Evolutionary conservation across 2,888 invertebrate genomes (phyloP).

Genomic region (Nematopogon swammerdamellus): DNA sequence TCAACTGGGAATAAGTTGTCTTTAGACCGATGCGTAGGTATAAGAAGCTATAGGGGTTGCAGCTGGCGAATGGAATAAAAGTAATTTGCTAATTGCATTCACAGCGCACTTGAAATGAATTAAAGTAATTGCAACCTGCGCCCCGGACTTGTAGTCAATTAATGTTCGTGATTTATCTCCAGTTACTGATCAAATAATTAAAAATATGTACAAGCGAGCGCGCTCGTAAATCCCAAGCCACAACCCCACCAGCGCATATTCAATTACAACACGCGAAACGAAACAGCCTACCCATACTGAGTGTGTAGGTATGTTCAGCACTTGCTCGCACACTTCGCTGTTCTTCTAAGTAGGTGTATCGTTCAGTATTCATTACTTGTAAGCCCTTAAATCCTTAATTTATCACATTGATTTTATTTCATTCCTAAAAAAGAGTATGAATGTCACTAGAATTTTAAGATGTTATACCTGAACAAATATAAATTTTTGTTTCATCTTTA

Average conservation of each 20-base stretch:
- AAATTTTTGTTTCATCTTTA: too few species aligned
- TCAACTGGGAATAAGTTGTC: too few species aligned
- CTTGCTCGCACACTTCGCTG: too few species aligned
- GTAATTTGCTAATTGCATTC: conserved; percentile 31
- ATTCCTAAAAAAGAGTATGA: too few species aligned
- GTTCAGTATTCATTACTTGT: too few species aligned
- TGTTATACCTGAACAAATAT: too few species aligned
- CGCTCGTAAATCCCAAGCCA: conserved; percentile 27
- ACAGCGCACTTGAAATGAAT: conserved; percentile 31
- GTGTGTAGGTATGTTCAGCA: neutral
- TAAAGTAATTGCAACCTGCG: conserved; percentile 37
- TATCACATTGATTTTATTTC: too few species aligned
- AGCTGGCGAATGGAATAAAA: conserved; percentile 23
- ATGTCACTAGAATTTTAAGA: too few species aligned
- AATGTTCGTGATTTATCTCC: conserved; percentile 41
- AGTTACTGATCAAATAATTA: conserved; percentile 50
- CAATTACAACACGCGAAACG: conserved; percentile 38
- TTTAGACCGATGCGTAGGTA: too few species aligned
- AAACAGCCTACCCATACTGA: conserved; percentile 16
- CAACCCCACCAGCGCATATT: conserved; percentile 21
- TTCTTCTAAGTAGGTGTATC: too few species aligned
- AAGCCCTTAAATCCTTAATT: too few species aligned
- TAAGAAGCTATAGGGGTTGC: too few species aligned
- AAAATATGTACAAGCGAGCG: conserved; percentile 30
- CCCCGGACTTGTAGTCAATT: conserved; percentile 24